Percentiles rank a stretch among this genome's conserved stretches.
These are phyloP conservation scores for Tragulus kanchil DNA, from an alignment of 2,113 vertebrate species.

Conservation along the genomic window DNA sequence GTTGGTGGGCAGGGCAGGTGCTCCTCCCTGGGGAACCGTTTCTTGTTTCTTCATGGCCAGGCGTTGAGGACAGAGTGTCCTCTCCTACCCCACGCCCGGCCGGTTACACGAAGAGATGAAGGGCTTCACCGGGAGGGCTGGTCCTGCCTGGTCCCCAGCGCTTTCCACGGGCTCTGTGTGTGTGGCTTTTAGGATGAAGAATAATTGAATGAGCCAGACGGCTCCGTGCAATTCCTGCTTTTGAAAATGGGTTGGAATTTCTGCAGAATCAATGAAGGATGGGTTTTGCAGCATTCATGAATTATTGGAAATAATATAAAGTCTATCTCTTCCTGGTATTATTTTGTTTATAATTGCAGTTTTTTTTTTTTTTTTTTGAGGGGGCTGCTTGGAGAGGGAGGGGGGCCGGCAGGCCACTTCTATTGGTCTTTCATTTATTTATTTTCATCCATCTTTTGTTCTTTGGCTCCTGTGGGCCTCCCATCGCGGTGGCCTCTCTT, in stretches of 20 bases:
- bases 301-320: accelerated
- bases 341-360: background rate
- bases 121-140: accelerated
- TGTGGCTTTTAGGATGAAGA: too few relatives aligned
- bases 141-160: accelerated
- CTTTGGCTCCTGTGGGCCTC: too few relatives aligned
- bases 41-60: accelerated
- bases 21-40: accelerated
- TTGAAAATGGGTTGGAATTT: background rate
- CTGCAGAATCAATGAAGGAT: background rate
- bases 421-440: too few relatives aligned
- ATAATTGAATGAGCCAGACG: accelerated
- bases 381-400: too few relatives aligned
- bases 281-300: accelerated
- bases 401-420: too few relatives aligned
- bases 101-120: background rate
- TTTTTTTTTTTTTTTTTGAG: too few relatives aligned
- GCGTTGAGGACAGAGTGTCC: accelerated
- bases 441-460: too few relatives aligned
- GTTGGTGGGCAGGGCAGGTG: accelerated
- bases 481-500: too few relatives aligned
- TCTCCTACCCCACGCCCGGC: accelerated
- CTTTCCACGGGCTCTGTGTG: too few relatives aligned
- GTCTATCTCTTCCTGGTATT: background rate
- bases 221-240: too few relatives aligned